Evolutionary conservation across 2,797 vertebrate species (phyloP).

Genomic region (Poeciliopsis presidionis): DNA sequence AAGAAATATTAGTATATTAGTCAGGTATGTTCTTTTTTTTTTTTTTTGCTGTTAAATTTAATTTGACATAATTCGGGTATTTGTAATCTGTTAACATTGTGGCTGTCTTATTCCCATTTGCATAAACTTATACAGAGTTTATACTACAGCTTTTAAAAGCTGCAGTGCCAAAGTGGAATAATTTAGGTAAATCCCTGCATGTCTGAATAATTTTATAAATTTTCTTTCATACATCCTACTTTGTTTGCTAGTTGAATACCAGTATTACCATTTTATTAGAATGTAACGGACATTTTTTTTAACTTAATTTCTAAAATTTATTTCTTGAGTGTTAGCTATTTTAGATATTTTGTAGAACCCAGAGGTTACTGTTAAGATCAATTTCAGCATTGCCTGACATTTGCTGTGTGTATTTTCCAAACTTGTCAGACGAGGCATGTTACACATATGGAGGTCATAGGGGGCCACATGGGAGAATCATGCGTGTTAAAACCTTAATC

Average conservation of each 20-base stretch:
- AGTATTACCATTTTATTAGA: constrained; percentile 5
- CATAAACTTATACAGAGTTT: not conserved
- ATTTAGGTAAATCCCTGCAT: not conserved
- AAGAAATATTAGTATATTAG: constrained; percentile 3
- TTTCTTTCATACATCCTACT: not conserved
- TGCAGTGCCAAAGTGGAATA: not conserved
- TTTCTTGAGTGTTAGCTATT: not conserved
- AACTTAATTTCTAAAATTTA: constrained; percentile 8
- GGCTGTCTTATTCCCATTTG: constrained; percentile 12
- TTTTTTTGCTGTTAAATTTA: not conserved
- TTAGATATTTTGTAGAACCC: constrained; percentile 13
- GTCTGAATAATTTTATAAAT: not conserved
- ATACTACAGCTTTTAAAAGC: not conserved
- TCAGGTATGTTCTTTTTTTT: not conserved
- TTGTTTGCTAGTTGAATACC: not conserved
- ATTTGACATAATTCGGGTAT: not conserved
- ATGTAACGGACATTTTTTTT: not conserved
- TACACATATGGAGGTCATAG: constrained; percentile 14
- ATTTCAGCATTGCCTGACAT: constrained; percentile 12
- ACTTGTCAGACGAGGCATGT: constrained; percentile 8
- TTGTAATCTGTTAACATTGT: not conserved
- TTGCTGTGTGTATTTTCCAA: constrained; percentile 14
- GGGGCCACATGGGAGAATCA: not conserved
- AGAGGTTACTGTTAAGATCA: constrained; percentile 24
- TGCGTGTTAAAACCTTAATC: constrained; percentile 21